Evolutionary conservation across 2,888 invertebrate species (phyloP).

Genomic region (Rhingia campestris): DNA sequence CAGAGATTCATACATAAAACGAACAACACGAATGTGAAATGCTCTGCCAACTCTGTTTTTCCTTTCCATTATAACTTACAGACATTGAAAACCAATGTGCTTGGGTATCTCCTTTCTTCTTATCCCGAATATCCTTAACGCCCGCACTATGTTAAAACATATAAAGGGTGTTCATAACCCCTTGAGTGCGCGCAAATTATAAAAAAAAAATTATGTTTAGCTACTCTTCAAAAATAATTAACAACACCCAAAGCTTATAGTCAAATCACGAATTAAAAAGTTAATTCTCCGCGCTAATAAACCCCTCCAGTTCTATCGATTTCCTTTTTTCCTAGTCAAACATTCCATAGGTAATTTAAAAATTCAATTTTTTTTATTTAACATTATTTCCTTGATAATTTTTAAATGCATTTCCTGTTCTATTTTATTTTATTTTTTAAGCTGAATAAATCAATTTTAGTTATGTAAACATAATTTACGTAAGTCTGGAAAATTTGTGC

Average conservation of each 20-base stretch:
- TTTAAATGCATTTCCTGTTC: slow-evolving; percentile 4
- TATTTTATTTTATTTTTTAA: slow-evolving; percentile 3
- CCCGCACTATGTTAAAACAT: too few species aligned
- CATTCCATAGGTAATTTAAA: neutral
- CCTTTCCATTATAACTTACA: too few species aligned
- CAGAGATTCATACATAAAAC: too few species aligned
- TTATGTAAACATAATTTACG: slow-evolving; percentile 20
- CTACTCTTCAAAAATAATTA: neutral
- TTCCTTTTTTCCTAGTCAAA: slow-evolving; percentile 28
- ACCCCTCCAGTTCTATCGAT: slow-evolving; percentile 25
- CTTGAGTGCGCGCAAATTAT: too few species aligned
- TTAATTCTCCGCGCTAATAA: neutral
- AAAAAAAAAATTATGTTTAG: too few species aligned
- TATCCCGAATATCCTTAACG: too few species aligned
- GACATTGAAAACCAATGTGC: too few species aligned
- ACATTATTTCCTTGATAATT: neutral
- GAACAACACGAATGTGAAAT: too few species aligned
- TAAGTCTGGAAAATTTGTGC: slow-evolving; percentile 25
- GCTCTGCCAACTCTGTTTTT: too few species aligned
- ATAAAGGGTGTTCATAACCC: too few species aligned
- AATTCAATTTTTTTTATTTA: neutral
- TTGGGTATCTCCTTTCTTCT: too few species aligned
- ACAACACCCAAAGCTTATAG: too few species aligned
- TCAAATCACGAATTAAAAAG: neutral
- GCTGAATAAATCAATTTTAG: slow-evolving; percentile 1